A percentile compares a stretch with the other conserved stretches of the same genome.
Evolutionary conservation across 2,113 vertebrate genomes (phyloP).

Genomic region (human (Homo sapiens)): GRCh38 chr19:42284001-42284500

Average conservation of each 20-base stretch:
- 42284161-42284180: constrained; percentile 44
- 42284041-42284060: constrained; percentile 80
- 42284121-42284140: constrained; percentile 67
- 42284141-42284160: constrained; percentile 60
- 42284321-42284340: constrained; percentile 61
- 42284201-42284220: constrained; percentile 42
- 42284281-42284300: constrained; percentile 57
- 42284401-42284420: constrained; percentile 62
- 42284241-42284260: constrained; percentile 71
- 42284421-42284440: constrained; percentile 75
- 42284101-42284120: constrained; percentile 71
- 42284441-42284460: constrained; percentile 73
- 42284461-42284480: constrained; percentile 69
- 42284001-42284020: constrained; percentile 75
- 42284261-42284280: constrained; percentile 49
- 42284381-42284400: constrained; percentile 70
- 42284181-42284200: constrained; percentile 66
- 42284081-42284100: constrained; percentile 72
- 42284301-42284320: constrained; percentile 72
- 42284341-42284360: constrained; percentile 60
- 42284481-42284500: constrained; percentile 69
- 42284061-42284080: constrained; percentile 77
- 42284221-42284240: constrained; percentile 72
- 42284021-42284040: constrained; percentile 63
- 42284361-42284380: constrained; percentile 65